A percentile compares a stretch with the other conserved stretches of the same genome.
phyloP scores from a whole-genome alignment of 2,113 vertebrate genomes.

The Tinamus guttatus region DNA sequence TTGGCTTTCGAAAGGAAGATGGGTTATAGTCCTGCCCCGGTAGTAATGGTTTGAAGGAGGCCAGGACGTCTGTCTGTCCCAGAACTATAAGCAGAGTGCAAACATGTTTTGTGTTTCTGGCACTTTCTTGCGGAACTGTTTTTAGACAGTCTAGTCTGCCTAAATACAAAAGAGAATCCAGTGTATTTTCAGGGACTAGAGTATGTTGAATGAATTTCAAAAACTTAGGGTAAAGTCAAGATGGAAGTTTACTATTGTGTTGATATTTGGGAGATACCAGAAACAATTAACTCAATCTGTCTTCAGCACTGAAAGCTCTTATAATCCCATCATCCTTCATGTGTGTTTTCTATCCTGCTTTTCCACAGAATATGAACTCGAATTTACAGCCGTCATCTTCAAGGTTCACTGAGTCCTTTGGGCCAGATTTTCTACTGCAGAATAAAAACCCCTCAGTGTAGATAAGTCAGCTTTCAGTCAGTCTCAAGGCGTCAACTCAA shows the following conservation, averaged over 20 bases:
- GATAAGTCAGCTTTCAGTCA: slow-evolving; percentile 1
- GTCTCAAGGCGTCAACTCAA: background rate
- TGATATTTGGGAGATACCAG: background rate
- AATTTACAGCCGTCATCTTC: background rate
- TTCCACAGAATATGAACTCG: background rate
- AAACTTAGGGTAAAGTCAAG: background rate
- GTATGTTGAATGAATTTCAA: background rate
- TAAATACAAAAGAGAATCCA: background rate
- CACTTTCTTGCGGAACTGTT: background rate
- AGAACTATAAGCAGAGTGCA: background rate
- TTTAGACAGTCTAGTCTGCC: background rate
- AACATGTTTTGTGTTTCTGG: background rate
- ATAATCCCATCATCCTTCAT: background rate
- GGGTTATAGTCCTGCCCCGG: background rate
- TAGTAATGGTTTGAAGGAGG: background rate
- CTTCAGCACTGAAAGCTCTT: background rate
- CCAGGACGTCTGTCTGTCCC: background rate
- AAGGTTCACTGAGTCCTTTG: slow-evolving; percentile 16
- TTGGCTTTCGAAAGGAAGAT: background rate
- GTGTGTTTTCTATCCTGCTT: background rate
- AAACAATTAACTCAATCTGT: background rate
- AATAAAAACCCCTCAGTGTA: background rate
- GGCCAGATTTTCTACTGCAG: background rate
- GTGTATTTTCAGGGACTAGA: background rate
- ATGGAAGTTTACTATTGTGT: background rate